Percentiles rank a stretch among this genome's conserved stretches.
phyloP scores from a whole-genome alignment of 35 echinoderm and acorn worm genomes.

The Heliocidaris tuberculata region DNA sequence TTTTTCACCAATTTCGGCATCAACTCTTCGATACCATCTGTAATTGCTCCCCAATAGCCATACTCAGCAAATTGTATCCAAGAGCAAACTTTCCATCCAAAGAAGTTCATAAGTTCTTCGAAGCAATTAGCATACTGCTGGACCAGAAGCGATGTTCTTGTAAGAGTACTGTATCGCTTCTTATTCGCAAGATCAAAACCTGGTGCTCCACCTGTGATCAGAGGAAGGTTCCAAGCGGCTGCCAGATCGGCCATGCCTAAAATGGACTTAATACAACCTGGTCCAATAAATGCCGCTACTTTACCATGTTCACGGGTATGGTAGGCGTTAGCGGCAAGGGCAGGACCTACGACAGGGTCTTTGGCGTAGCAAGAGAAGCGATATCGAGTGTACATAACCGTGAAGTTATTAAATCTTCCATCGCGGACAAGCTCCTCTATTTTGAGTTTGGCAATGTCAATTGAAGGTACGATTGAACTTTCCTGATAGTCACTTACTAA shows the following conservation, averaged over 20 bases:
- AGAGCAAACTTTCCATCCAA: constrained; percentile 19
- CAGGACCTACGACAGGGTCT: neutral
- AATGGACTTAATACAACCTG: neutral
- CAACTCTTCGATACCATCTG: constrained; percentile 11
- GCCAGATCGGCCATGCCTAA: neutral
- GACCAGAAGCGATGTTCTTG: constrained; percentile 25
- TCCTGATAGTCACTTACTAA: neutral
- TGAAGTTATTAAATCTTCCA: neutral
- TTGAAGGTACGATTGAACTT: neutral
- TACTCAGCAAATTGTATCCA: neutral
- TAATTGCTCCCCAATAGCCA: constrained; percentile 30
- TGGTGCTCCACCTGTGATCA: neutral
- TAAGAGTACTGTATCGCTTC: constrained; percentile 24
- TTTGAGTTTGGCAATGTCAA: neutral
- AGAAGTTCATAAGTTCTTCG: constrained; percentile 5
- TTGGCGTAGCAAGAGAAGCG: neutral
- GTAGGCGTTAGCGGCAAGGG: constrained; percentile 11
- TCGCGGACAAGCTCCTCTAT: neutral
- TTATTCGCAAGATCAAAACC: constrained; percentile 20
- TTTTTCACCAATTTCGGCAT: neutral
- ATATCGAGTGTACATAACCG: neutral
- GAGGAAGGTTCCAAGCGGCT: constrained; percentile 22
- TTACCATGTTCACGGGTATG: constrained; percentile 20
- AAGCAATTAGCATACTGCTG: neutral
- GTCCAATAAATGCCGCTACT: constrained; percentile 32